phyloP scores from a whole-genome alignment of 2,797 vertebrate species.

The Manis crassicaudata region DNA sequence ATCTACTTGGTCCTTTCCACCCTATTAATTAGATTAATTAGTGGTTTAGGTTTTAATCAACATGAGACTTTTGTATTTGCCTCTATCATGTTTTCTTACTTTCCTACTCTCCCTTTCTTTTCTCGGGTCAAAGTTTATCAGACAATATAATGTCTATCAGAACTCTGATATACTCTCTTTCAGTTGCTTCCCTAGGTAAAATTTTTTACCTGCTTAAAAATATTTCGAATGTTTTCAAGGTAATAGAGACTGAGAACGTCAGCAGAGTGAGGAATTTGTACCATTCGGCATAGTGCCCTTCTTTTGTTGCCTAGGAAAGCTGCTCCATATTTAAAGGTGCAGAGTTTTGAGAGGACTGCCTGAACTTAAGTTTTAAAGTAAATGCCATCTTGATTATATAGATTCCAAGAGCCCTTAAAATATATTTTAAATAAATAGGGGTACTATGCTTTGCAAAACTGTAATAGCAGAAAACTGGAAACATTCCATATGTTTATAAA shows the following conservation, averaged over 20 bases:
- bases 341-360: neutral
- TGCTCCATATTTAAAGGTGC: neutral
- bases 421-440: neutral
- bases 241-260: neutral
- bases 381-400: slow-evolving; percentile 20
- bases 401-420: neutral
- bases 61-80: neutral
- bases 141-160: neutral
- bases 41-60: slow-evolving; percentile 9
- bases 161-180: neutral
- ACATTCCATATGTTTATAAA: neutral
- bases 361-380: slow-evolving; percentile 32
- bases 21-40: slow-evolving; percentile 17
- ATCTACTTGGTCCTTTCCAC: neutral
- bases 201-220: slow-evolving; percentile 2
- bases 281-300: neutral
- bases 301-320: neutral
- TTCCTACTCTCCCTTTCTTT: neutral
- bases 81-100: neutral
- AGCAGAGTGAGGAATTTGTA: neutral
- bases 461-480: slow-evolving; percentile 6
- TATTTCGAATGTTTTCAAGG: slow-evolving; percentile 33
- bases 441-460: neutral
- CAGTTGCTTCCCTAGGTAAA: neutral
- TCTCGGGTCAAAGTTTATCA: neutral